These are phyloP conservation scores for Pelagia noctiluca DNA, from an alignment of 30 jellyfish, hydroid and myxozoan species.

Conservation along the genomic window DNA sequence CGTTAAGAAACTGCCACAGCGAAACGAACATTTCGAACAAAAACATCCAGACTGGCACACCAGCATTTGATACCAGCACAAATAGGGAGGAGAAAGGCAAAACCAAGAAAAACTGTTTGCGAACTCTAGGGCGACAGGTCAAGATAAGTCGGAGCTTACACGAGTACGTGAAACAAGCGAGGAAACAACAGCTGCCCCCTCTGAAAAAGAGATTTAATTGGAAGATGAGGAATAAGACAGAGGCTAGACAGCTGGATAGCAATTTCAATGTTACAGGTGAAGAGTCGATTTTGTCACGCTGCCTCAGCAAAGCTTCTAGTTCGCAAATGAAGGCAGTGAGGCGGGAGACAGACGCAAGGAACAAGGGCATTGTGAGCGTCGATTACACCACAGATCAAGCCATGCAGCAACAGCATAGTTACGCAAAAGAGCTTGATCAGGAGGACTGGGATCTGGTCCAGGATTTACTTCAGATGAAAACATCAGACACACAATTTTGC, in stretches of 20 bases:
- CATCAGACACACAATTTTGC: background rate
- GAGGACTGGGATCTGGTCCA: slow-evolving; percentile 32
- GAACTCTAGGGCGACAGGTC: slow-evolving; percentile 39
- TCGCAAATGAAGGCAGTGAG: too few species aligned
- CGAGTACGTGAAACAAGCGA: slow-evolving; percentile 53
- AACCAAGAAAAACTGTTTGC: slow-evolving; percentile 1
- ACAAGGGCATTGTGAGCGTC: background rate
- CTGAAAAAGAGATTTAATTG: slow-evolving; percentile 7
- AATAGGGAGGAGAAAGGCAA: background rate
- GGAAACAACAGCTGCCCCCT: slow-evolving; percentile 71
- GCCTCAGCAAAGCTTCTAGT: too few species aligned
- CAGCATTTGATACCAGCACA: background rate
- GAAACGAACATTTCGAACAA: slow-evolving; percentile 3
- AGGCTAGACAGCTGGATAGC: too few species aligned
- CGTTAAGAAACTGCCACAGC: background rate
- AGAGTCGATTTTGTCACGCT: background rate
- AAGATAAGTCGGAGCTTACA: slow-evolving; percentile 44
- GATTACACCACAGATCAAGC: background rate
- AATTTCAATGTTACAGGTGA: too few species aligned
- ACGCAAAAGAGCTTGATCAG: background rate
- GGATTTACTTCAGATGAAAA: slow-evolving; percentile 6
- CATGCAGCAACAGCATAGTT: background rate
- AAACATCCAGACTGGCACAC: background rate
- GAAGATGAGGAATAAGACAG: too few species aligned
- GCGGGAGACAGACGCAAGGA: slow-evolving; percentile 29